Conservation (phyloP, 1,140 invertebrate species). For the Plectus sambesii region DNA sequence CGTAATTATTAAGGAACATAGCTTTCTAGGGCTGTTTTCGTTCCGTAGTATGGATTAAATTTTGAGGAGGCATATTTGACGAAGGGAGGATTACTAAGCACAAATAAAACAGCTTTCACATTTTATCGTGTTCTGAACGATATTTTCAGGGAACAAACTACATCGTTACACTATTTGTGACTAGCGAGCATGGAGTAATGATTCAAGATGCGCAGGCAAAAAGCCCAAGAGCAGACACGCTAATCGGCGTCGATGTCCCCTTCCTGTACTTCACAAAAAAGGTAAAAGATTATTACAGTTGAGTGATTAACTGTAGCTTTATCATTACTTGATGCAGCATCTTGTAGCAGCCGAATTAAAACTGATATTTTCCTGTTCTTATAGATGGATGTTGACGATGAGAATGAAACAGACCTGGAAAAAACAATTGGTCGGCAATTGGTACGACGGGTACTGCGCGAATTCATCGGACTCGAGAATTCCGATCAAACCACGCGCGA, state of each 20-base stretch:
- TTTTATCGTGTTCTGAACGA: conserved; percentile 5
- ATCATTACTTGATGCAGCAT: not conserved
- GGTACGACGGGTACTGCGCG: conserved; percentile 63
- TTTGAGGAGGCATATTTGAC: too few relatives aligned
- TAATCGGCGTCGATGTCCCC: conserved; percentile 52
- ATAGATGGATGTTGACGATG: conserved; percentile 22
- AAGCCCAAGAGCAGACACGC: conserved; percentile 35
- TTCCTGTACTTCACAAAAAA: conserved; percentile 51
- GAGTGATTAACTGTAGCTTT: not conserved
- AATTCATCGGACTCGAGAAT: conserved; percentile 73
- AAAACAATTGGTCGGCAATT: conserved; percentile 43
- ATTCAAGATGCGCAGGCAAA: conserved; percentile 59
- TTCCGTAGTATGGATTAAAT: too few relatives aligned
- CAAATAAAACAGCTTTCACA: not conserved
- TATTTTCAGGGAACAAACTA: conserved; percentile 49
- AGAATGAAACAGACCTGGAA: conserved; percentile 27
- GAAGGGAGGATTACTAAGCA: too few relatives aligned
- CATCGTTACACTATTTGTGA: conserved; percentile 60
- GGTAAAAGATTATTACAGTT: conserved; percentile 27
- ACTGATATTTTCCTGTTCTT: conserved; percentile 12
- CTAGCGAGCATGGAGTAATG: conserved; percentile 59
- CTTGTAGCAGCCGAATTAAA: conserved; percentile 5
- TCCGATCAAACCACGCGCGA: conserved; percentile 60
- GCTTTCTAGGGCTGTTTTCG: too few relatives aligned
- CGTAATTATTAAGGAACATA: too few relatives aligned